Evolutionary conservation across 1,140 invertebrate species (phyloP).

Genomic region (Streblospio benedicti): DNA sequence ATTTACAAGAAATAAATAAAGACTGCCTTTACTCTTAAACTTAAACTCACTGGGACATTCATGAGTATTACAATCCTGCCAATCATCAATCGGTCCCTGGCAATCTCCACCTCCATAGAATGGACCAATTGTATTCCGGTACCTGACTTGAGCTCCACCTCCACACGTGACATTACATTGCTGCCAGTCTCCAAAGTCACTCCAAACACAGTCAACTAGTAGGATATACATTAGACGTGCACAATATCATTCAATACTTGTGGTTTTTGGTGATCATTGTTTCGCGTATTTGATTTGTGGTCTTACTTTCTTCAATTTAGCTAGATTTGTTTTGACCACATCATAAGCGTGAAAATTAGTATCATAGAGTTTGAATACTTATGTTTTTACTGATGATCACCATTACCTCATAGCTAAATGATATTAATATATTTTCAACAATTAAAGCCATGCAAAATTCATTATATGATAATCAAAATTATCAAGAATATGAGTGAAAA

Average conservation of each 20-base stretch:
- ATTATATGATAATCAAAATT: too few species aligned
- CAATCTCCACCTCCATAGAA: neutral
- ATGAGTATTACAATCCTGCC: neutral
- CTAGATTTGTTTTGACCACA: neutral
- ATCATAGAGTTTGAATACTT: too few species aligned
- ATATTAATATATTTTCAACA: neutral
- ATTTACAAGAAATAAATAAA: too few species aligned
- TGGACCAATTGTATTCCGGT: neutral
- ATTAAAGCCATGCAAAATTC: too few species aligned
- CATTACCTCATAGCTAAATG: neutral
- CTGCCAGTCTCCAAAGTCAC: conserved; percentile 50
- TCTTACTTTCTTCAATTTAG: neutral
- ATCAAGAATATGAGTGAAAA: too few species aligned
- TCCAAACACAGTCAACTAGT: conserved; percentile 34
- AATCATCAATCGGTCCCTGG: neutral
- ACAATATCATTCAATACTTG: neutral
- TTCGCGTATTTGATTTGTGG: neutral
- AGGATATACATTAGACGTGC: neutral
- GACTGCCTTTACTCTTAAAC: too few species aligned
- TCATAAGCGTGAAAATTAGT: too few species aligned
- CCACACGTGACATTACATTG: conserved; percentile 6
- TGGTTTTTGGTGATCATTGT: neutral
- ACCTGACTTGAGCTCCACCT: conserved; percentile 1
- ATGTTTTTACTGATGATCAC: neutral
- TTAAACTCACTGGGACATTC: conserved; percentile 1